Evolutionary conservation across 2,888 invertebrate species (phyloP), one percentile per base, ranked within the genome.

Genomic region (Spodoptera littoralis): DNA sequence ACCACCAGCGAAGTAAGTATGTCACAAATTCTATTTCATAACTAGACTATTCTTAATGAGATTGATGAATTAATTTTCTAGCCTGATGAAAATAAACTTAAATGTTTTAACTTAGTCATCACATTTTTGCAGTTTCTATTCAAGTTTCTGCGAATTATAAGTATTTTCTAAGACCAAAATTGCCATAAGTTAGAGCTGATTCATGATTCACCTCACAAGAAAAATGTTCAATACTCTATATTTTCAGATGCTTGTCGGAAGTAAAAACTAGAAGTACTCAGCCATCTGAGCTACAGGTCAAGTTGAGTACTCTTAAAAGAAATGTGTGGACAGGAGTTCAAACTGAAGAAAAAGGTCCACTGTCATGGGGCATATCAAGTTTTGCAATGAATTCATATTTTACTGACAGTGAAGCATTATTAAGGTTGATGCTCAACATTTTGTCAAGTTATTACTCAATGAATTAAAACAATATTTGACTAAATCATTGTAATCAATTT

Each of bases 311-410:
- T 0, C 84, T 97, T 36, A 96, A 96, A 83, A 96, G 96, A 85
- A 96, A 96, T 89, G 95, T 97, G 51, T 97, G 97, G 97, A 96
- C 96, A 3, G 97, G 97, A 5, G 88, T 95, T 36, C 92, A 91
- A 76, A 90, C 65, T 77, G 95, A 92, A 72, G 92, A 92, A 27
- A 95, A 93, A 80, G 93, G 91, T 52, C 96, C 97, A 0, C 77
- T 97, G 24, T 96, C 96, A 1, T 97, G 97, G 97, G 96, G 96
- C 9, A 92, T 96, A 59, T 96, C 96, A 12, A 95, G 92, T 79
- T 93, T 95, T 82, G 94, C 95, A 5, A 93, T 95, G 86, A 92
- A 92, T 76, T 92, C 93, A 1, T 95, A 94, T 78, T 95, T 95
- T 65, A 95, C 95, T 44, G 94, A 96, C 70, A 95, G 95, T 81